Percentiles rank a stretch among this genome's conserved stretches.
These are phyloP conservation scores for Jaculus jaculus DNA, from an alignment of 2,113 vertebrate genomes.

Conservation along the genomic window DNA sequence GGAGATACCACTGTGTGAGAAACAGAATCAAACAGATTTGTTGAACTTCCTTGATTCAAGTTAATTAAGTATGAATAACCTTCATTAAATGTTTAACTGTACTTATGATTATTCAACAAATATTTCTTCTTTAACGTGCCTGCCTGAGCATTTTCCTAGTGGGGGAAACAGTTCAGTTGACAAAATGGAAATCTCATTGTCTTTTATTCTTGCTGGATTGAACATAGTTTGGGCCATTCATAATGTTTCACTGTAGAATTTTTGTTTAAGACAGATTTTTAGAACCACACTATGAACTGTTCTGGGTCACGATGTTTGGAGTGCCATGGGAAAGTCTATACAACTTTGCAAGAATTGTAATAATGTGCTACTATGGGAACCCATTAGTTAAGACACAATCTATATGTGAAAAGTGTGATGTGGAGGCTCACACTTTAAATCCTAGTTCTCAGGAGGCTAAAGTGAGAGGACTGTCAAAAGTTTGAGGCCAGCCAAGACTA, in stretches of 20 bases:
- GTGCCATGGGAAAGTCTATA: neutral
- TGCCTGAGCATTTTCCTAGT: neutral
- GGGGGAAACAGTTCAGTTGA: neutral
- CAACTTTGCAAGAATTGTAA: neutral
- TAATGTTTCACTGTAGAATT: neutral
- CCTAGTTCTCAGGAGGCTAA: too few relatives aligned
- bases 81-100: neutral
- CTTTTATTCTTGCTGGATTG: neutral
- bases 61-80: neutral
- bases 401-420: neutral
- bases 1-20: neutral
- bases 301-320: neutral
- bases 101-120: neutral
- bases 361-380: neutral
- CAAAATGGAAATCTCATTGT: slow-evolving; percentile 6
- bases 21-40: neutral
- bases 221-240: neutral
- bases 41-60: slow-evolving; percentile 31
- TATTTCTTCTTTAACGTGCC: neutral
- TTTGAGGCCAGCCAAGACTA: neutral
- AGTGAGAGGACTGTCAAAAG: too few relatives aligned
- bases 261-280: neutral
- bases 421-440: neutral
- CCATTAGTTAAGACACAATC: neutral
- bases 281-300: neutral